These are phyloP conservation scores for Atopsyche davidsoni DNA, from an alignment of 1,140 invertebrate genomes.

Conservation along the genomic window DNA sequence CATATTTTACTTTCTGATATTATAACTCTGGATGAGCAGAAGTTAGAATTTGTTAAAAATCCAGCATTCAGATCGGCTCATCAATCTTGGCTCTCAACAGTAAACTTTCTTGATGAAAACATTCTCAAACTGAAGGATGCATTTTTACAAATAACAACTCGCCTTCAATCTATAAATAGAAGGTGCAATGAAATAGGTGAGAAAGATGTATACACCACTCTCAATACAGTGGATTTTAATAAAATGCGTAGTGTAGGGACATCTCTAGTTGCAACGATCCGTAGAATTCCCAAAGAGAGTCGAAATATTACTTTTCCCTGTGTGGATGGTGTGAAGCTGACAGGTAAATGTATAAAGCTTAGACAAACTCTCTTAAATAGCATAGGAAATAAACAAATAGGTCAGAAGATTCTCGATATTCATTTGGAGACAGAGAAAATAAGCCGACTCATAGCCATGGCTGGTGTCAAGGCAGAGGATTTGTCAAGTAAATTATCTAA, in stretches of 20 bases:
- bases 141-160: constrained; percentile 38
- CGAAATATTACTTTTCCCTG: constrained; percentile 37
- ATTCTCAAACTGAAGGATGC: constrained; percentile 38
- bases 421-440: constrained; percentile 42
- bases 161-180: constrained; percentile 41
- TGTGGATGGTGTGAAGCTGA: constrained; percentile 39
- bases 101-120: constrained; percentile 36
- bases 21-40: constrained; percentile 35
- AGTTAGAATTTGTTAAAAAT: not conserved
- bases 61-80: not conserved
- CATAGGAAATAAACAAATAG: constrained; percentile 37
- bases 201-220: constrained; percentile 35
- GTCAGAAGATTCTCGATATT: constrained; percentile 42
- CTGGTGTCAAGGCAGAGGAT: constrained; percentile 38
- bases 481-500: constrained; percentile 32
- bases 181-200: constrained; percentile 40
- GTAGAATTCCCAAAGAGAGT: constrained; percentile 35
- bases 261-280: constrained; percentile 37
- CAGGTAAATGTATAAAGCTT: constrained; percentile 42
- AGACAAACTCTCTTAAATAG: constrained; percentile 41
- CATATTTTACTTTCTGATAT: constrained; percentile 37
- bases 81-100: constrained; percentile 10
- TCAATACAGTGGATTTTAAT: constrained; percentile 34
- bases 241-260: constrained; percentile 37
- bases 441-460: constrained; percentile 35